Percentiles rank a stretch among this genome's conserved stretches.
phyloP scores from a whole-genome alignment of 1,140 invertebrate genomes.

The Parapsyche elsis region DNA sequence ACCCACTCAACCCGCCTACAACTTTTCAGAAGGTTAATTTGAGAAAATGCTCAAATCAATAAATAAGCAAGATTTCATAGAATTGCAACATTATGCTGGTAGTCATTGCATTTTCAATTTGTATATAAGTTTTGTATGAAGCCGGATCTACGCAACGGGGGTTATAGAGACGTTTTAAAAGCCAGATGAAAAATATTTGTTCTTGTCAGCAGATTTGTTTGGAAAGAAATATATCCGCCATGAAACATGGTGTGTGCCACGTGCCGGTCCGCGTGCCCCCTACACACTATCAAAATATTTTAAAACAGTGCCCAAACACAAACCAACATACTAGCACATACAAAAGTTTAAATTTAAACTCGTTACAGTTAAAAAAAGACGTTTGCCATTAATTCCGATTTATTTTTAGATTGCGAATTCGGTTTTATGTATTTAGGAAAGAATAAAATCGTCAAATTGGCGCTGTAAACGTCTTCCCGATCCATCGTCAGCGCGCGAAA shows the following conservation, averaged over 20 bases:
- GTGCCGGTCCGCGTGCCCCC: slow-evolving; percentile 1
- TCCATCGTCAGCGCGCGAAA: not conserved
- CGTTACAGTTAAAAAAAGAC: not conserved
- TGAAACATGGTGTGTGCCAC: slow-evolving; percentile 6
- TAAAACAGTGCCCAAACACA: slow-evolving; percentile 19
- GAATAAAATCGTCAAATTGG: not conserved
- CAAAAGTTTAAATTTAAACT: not conserved
- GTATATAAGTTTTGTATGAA: not conserved
- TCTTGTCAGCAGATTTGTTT: slow-evolving; percentile 30
- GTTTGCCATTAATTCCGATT: too few relatives aligned
- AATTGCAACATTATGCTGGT: not conserved
- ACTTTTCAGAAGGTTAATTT: too few relatives aligned
- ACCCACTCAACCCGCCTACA: too few relatives aligned
- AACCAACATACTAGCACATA: not conserved
- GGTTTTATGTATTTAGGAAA: not conserved
- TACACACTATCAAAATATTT: slow-evolving; percentile 28
- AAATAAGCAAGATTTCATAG: too few relatives aligned
- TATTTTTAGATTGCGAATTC: too few relatives aligned
- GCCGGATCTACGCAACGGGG: not conserved
- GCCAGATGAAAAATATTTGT: slow-evolving; percentile 33
- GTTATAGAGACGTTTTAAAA: slow-evolving; percentile 16
- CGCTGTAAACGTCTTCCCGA: not conserved
- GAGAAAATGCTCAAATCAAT: too few relatives aligned
- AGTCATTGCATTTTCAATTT: not conserved
- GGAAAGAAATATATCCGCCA: slow-evolving; percentile 26